These are phyloP conservation scores for Eublepharis macularius DNA, from an alignment of 2,113 vertebrate species.

Conservation along the genomic window DNA sequence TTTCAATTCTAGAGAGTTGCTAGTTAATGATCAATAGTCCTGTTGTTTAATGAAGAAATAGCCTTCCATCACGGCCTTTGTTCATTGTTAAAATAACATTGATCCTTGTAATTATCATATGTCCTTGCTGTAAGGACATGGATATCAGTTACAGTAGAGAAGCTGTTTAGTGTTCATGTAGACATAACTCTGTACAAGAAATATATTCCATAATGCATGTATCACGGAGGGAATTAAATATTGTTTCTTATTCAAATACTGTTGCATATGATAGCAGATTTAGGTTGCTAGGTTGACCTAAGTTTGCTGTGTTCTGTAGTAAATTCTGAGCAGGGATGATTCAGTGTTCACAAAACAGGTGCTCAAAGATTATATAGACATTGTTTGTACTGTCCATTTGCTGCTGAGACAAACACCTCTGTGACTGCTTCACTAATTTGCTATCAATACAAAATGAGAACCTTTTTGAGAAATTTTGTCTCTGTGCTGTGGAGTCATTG, in stretches of 20 bases:
- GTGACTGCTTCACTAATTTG: too few species aligned
- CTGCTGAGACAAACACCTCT: too few species aligned
- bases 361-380: too few species aligned
- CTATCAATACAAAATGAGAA: too few species aligned
- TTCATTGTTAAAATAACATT: conserved; percentile 78
- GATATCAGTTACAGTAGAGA: conserved; percentile 64
- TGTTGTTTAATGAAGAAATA: conserved; percentile 74
- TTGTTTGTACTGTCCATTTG: too few species aligned
- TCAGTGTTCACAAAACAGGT: too few species aligned
- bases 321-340: too few species aligned
- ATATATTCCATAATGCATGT: conserved; percentile 57
- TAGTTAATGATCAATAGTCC: conserved; percentile 82
- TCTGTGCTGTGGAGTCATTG: too few species aligned
- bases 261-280: conserved; percentile 45
- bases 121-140: conserved; percentile 75
- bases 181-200: conserved; percentile 64
- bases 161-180: conserved; percentile 61
- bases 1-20: conserved; percentile 69
- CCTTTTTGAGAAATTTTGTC: too few species aligned
- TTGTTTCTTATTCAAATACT: conserved; percentile 60
- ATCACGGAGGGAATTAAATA: conserved; percentile 58
- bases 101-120: conserved; percentile 81
- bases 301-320: too few species aligned
- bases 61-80: conserved; percentile 75
- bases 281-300: too few species aligned